Percentiles rank a stretch among this genome's conserved stretches.
Conservation (phyloP, 2,797 vertebrate species). For the Dryobates pubescens region DNA sequence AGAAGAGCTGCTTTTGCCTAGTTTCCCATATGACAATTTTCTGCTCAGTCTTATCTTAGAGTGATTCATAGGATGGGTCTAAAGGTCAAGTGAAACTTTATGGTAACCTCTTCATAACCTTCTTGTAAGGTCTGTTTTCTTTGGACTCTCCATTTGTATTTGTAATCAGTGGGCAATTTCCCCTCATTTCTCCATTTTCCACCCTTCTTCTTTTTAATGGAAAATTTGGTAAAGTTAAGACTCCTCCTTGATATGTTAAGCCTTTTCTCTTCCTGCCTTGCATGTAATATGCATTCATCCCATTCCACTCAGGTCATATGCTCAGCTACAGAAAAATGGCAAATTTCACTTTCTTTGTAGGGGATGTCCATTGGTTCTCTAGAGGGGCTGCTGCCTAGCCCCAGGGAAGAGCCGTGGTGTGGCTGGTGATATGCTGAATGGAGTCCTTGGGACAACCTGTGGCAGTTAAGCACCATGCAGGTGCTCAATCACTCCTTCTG, state of each 20-base stretch:
- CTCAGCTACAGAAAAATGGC: background rate
- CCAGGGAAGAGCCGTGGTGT: background rate
- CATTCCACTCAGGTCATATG: background rate
- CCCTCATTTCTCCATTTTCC: background rate
- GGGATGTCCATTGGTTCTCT: background rate
- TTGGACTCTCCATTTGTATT: background rate
- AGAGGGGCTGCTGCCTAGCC: background rate
- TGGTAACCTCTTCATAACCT: constrained; percentile 19
- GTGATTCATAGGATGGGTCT: constrained; percentile 53
- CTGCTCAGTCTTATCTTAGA: constrained; percentile 40
- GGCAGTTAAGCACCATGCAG: background rate
- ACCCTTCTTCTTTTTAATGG: background rate
- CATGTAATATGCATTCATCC: background rate
- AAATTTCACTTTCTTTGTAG: background rate
- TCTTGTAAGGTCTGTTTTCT: background rate
- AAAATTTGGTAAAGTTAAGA: constrained; percentile 1
- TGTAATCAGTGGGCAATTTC: background rate
- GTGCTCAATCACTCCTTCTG: background rate
- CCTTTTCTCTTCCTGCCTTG: background rate
- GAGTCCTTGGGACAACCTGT: background rate
- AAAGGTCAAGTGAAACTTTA: constrained; percentile 27
- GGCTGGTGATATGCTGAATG: background rate
- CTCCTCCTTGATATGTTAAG: background rate
- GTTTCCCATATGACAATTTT: constrained; percentile 30
- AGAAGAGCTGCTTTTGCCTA: background rate